Evolutionary conservation across 1,140 invertebrate genomes (phyloP), one percentile per base, ranked within the genome.

Genomic region (Camponotus floridanus): DNA sequence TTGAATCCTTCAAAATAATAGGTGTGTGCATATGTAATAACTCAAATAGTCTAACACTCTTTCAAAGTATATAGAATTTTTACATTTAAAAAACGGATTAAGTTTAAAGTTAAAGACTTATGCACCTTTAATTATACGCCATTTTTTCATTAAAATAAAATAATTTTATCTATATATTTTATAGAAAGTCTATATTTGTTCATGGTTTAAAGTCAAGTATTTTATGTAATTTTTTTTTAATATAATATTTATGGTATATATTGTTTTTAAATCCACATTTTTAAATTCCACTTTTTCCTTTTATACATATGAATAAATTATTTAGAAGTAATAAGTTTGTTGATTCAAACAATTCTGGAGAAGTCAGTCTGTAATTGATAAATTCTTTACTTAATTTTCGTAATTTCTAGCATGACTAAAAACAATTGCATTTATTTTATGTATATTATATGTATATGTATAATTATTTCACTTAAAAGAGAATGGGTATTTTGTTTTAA

Each of bases 291-390:
- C 59, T 15, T 42, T 62, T 76, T 21, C 45, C 33, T 45, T 31
- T 65, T 45, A 57, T 74, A 21, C 21, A 74, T 74, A 59, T 59
- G 59, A 76, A 59, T 74, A 76, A 76, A 76, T 76, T 61, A 59
- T 21, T 59, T 21, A 59, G 55, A 8, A 6, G 6, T 21, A 59
- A n/a, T n/a, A 18, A n/a, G n/a, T n/a, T 57, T 21, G 21, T 6
- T 59, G n/a, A 59, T 59, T 59, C 55, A 61, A 76, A 76, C 8
- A 61, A 61, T 61, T 26, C n/a, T 5, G 8, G 36, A 42, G 15
- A 7, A 76, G 57, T 61, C 8, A 51, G 15, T 42, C 36, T 21
- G 48, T 55, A 39, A 39, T 42, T 80, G 64, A 26, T n/a, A 67
- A 70, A 42, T 33, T 71, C 15, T 26, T 39, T 61, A 42, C 0